A percentile compares a stretch with the other conserved stretches of the same genome.
Evolutionary conservation across 2,888 invertebrate genomes (phyloP).

Genomic region (Zootermopsis nevadensis): DNA sequence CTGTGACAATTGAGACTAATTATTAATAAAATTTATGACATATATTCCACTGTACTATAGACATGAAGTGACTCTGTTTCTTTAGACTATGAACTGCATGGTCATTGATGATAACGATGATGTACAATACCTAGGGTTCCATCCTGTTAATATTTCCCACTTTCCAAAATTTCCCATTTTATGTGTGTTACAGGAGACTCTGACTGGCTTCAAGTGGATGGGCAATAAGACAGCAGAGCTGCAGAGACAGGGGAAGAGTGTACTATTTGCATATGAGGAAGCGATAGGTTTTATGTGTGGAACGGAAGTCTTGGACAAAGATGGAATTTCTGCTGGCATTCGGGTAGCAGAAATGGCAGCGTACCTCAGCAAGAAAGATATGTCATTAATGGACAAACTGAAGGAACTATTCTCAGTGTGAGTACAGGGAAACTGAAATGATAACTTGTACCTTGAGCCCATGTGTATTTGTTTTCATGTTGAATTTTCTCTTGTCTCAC

Average conservation of each 20-base stretch:
- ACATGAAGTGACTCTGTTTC: too few relatives aligned
- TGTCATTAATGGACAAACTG: constrained; percentile 67
- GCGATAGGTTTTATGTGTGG: constrained; percentile 98
- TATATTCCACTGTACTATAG: too few relatives aligned
- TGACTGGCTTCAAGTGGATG: constrained; percentile 99
- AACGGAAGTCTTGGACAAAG: constrained; percentile 91
- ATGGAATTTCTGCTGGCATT: constrained; percentile 92
- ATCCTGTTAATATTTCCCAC: too few relatives aligned
- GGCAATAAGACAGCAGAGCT: constrained; percentile 86
- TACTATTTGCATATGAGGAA: constrained; percentile 97
- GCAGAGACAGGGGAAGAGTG: constrained; percentile 75
- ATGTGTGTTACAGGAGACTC: constrained; percentile 74
- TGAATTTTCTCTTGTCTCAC: too few relatives aligned
- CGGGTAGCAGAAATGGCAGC: constrained; percentile 80
- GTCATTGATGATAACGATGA: too few relatives aligned
- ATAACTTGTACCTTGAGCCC: neutral
- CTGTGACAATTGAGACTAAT: too few relatives aligned
- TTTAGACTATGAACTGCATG: too few relatives aligned
- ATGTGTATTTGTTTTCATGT: too few relatives aligned
- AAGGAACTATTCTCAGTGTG: constrained; percentile 79
- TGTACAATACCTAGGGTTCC: too few relatives aligned
- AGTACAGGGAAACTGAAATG: constrained; percentile 53
- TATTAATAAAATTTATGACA: too few relatives aligned
- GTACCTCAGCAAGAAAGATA: constrained; percentile 71
- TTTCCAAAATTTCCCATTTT: too few relatives aligned